A percentile compares a stretch with the other conserved stretches of the same genome.
Conservation (phyloP, 2,888 invertebrate genomes). For the Smittia aterrima region DNA sequence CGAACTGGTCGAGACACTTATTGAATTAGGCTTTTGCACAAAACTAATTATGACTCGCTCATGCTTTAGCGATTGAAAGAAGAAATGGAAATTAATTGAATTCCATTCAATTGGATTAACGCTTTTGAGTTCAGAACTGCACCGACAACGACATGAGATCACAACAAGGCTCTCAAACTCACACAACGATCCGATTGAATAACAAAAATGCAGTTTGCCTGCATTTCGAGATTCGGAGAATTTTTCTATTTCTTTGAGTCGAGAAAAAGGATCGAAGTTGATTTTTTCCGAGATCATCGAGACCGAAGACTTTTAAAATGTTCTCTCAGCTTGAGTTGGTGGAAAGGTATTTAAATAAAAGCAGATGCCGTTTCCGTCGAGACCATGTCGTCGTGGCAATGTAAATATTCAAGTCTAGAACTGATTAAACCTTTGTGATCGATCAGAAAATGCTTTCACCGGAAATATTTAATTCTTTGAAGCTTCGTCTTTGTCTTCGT, state of each 20-base stretch:
- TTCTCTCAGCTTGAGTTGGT: neutral
- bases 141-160: too few species aligned
- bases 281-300: neutral
- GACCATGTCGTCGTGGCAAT: neutral
- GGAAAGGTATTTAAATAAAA: slow-evolving; percentile 3
- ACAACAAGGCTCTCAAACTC: too few species aligned
- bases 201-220: too few species aligned
- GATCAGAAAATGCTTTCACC: too few species aligned
- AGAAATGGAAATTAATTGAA: neutral
- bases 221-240: neutral
- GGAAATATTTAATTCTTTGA: too few species aligned
- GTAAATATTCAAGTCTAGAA: neutral
- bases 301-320: neutral
- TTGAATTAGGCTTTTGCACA: neutral
- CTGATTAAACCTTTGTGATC: too few species aligned
- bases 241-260: neutral
- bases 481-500: neutral
- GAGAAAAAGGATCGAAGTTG: slow-evolving; percentile 8
- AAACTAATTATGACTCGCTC: neutral
- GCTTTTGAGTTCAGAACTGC: too few species aligned
- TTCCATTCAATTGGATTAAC: neutral
- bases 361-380: neutral
- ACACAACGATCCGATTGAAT: too few species aligned
- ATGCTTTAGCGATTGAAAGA: too few species aligned
- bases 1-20: neutral